Base-by-base conservation (phyloP, 35 echinoderm and acorn worm genomes). In the Anneissia japonica region DNA sequence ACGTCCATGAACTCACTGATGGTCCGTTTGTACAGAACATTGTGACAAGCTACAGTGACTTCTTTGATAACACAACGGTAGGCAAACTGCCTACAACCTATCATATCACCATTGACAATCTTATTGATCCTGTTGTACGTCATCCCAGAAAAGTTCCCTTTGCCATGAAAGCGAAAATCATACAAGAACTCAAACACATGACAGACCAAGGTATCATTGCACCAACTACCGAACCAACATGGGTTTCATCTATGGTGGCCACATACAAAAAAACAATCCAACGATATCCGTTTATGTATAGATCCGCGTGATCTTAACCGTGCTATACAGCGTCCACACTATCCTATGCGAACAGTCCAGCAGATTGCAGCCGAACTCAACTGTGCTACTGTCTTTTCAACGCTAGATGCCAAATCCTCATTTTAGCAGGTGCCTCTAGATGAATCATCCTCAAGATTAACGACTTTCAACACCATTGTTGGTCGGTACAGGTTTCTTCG, bases 171-270 rank as follows among this genome's bases (percentile, higher is more conserved):
- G 36, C 23, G 0, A 91, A 91, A 77, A 38, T 91, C 1, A 91
- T 86, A 31, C 14, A 19, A 16, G 84, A 91, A 74, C 79, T 91
- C 5, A 39, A 73, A 13, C 30, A 51, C 11, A 91, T 90, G 89
- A 30, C 31, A 23, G 37, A 33, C 36, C 13, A 39, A 39, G 81
- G 80, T 21, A 75, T 90, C 0, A 90, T 90, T 28, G 23, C 75
- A 13, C 79, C 82, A 39, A 32, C 73, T 37, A 37, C 10, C 0
- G 79, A 87, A 37, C 80, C 90, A 26, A 87, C 90, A 33, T 86
- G 84, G 77, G 84, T 91, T 35, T 86, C 90, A 3, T 87, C 90
- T 32, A 91, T 91, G 84, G 84, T 91, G 30, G 84, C 83, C 32
- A 75, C 90, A 38, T 77, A 74, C 19, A 86, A 81, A 41, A n/a